Evolutionary conservation across 2,888 invertebrate species (phyloP).

Genomic region (Chymomyza amoena): DNA sequence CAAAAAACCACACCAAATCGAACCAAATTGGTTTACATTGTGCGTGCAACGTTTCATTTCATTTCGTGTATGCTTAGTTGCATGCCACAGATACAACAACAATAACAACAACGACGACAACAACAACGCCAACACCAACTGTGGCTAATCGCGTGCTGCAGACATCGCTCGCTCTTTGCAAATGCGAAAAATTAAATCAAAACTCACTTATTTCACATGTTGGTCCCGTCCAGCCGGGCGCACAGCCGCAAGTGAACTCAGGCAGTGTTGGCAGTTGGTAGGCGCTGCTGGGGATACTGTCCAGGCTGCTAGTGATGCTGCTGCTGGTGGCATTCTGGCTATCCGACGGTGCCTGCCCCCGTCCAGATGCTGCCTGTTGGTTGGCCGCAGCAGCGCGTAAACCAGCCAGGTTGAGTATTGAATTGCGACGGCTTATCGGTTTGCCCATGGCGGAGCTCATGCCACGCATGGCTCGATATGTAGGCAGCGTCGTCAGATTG

Average conservation of each 20-base stretch:
- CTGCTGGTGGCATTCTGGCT: conserved; percentile 41
- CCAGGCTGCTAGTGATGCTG: conserved; percentile 32
- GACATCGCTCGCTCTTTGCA: conserved; percentile 21
- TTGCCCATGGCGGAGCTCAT: conserved; percentile 79
- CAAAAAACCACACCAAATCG: conserved; percentile 12
- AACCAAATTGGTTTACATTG: conserved; percentile 23
- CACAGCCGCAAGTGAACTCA: conserved; percentile 88
- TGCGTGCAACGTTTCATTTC: conserved; percentile 72
- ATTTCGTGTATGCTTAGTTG: conserved; percentile 19
- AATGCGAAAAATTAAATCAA: conserved; percentile 70
- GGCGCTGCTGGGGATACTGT: conserved; percentile 37
- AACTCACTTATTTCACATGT: conserved; percentile 87
- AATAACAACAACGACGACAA: conserved; percentile 18
- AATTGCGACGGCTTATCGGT: conserved; percentile 76
- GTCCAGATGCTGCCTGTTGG: background rate
- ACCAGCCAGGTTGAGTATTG: conserved; percentile 69
- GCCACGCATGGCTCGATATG: conserved; percentile 84
- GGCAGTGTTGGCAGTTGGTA: conserved; percentile 74
- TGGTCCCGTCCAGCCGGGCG: conserved; percentile 90
- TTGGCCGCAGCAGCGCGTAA: conserved; percentile 47
- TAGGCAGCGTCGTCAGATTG: conserved; percentile 67
- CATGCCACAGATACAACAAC: conserved; percentile 36
- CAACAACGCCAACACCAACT: conserved; percentile 17
- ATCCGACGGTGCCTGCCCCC: conserved; percentile 12
- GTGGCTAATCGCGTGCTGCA: conserved; percentile 70